These are phyloP conservation scores for Crypturellus undulatus DNA, from an alignment of 2,113 vertebrate genomes.

Conservation along the genomic window DNA sequence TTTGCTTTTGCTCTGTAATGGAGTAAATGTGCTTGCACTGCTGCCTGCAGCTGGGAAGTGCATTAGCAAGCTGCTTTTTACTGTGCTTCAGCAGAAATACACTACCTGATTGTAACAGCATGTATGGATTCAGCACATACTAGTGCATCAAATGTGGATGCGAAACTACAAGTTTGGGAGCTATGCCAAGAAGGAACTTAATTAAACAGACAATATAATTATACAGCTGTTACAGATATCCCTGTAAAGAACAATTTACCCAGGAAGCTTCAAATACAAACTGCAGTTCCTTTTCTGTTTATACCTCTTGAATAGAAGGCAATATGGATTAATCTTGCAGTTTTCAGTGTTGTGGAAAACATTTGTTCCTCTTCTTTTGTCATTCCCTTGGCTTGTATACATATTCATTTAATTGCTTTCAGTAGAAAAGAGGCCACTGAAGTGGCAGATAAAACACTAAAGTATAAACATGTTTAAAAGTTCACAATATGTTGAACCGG, in stretches of 20 bases:
- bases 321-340: background rate
- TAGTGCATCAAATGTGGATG: background rate
- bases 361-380: background rate
- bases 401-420: background rate
- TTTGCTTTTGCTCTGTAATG: background rate
- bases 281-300: background rate
- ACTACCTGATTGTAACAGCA: background rate
- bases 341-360: background rate
- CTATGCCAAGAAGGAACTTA: background rate
- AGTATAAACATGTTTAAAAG: background rate
- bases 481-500: background rate
- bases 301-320: background rate
- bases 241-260: background rate
- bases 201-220: constrained; percentile 14
- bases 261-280: background rate
- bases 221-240: background rate
- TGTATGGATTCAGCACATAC: background rate
- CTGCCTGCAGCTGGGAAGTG: background rate
- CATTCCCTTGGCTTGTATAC: background rate
- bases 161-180: constrained; percentile 10
- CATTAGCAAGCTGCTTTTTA: background rate
- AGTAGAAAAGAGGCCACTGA: background rate
- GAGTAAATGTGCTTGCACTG: background rate
- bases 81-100: background rate
- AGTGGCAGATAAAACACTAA: background rate